Evolutionary conservation across 2,888 invertebrate species (phyloP).

Genomic region (Yponomeuta cagnagella): DNA sequence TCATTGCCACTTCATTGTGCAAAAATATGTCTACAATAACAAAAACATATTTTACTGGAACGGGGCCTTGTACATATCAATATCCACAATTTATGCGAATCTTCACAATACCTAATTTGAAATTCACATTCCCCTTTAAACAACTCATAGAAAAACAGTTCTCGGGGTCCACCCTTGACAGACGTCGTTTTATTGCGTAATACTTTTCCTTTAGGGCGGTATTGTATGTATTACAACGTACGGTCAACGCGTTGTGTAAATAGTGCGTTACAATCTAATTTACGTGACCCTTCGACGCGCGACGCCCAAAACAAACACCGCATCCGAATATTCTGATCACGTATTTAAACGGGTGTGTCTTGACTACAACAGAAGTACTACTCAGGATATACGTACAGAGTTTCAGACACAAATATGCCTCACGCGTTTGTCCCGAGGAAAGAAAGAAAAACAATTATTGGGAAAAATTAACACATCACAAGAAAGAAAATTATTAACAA

Average conservation of each 20-base stretch:
- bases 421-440: too few species aligned
- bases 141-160: not conserved
- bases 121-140: not conserved
- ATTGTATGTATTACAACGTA: conserved; percentile 6
- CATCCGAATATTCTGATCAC: conserved; percentile 4
- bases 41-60: too few species aligned
- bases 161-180: not conserved
- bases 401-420: too few species aligned
- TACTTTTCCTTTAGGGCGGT: not conserved
- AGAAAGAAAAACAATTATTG: too few species aligned
- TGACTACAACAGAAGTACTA: not conserved
- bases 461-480: too few species aligned
- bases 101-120: too few species aligned
- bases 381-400: not conserved
- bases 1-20: too few species aligned
- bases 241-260: conserved; percentile 1
- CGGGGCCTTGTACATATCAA: too few species aligned
- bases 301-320: conserved; percentile 2
- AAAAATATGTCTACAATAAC: too few species aligned
- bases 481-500: too few species aligned
- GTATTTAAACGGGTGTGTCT: not conserved
- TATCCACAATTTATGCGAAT: too few species aligned
- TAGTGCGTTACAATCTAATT: conserved; percentile 6
- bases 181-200: not conserved
- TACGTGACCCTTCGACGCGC: conserved; percentile 5